phyloP scores from a whole-genome alignment of 2,113 vertebrate genomes.

The Barnardius zonarius region DNA sequence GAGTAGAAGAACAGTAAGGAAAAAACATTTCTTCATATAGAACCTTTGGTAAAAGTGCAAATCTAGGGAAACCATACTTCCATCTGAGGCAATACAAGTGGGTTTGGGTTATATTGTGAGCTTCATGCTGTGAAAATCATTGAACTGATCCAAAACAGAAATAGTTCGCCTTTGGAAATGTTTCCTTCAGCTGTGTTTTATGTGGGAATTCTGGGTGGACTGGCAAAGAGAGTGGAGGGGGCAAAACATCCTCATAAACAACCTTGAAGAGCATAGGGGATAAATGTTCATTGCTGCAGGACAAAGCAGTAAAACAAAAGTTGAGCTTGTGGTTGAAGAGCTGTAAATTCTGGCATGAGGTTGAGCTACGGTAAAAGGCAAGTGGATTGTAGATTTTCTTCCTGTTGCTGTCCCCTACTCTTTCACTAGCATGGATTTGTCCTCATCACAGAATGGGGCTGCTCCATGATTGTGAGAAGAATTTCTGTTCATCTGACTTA shows the following conservation, averaged over 20 bases:
- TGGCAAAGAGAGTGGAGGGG: not conserved
- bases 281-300: not conserved
- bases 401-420: not conserved
- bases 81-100: not conserved
- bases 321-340: not conserved
- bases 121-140: not conserved
- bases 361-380: not conserved
- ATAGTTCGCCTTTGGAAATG: not conserved
- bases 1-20: not conserved
- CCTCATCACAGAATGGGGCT: not conserved
- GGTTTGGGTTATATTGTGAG: not conserved
- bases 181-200: not conserved
- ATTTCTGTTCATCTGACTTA: not conserved
- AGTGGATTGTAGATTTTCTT: not conserved
- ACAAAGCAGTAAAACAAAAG: not conserved
- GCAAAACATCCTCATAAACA: fast-evolving
- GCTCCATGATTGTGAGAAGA: not conserved
- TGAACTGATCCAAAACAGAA: not conserved
- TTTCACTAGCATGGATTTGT: not conserved
- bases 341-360: not conserved
- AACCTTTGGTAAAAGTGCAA: not conserved
- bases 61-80: not conserved
- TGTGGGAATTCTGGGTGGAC: not conserved
- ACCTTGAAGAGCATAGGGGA: not conserved
- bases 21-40: not conserved